Evolutionary conservation across 2,888 invertebrate species (phyloP), one percentile per base, ranked within the genome.

Genomic region (Isoperla grammatica): DNA sequence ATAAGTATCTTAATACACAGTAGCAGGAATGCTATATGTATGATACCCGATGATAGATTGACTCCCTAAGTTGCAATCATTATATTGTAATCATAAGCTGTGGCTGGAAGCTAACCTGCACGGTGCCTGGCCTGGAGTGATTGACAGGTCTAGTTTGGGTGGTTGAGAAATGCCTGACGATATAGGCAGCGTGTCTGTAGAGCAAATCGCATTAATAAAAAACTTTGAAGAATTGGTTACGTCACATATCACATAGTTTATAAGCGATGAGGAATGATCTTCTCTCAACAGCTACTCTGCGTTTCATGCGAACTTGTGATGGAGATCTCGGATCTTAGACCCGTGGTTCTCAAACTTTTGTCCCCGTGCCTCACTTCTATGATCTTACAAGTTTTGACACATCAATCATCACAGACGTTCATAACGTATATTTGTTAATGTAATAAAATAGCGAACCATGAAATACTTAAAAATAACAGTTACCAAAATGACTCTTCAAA

Each of bases 191-290:
- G 53, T 20, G 35, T 17, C 37, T 37, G 1, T 39, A 17, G 2
- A 19, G 39, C 39, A 19, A 37, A 53, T 20, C 12, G 53, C 13
- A 53, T 53, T 53, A 53, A 53, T 53, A 53, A 53, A 39, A 50
- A 53, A 35, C 19, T 17, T 46, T 53, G 53, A 53, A 53, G 53
- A 39, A 53, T 53, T 53, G 53, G 39, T 53, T 15, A 37, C 37
- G 53, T 53, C 53, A 53, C 53, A 39, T 50, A 37, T 53, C 53
- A 53, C 53, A 39, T 50, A 37, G 35, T 29, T 35, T 37, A 50
- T 13, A 50, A 50, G 50, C 29, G 17, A 50, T 53, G 53, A 53
- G 37, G 39, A 53, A 53, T 39, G 53, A 39, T 37, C 53, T 53
- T 11, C 3, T 37, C 39, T 23, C n/a, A 29, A 15, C 13, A n/a